Evolutionary conservation across 2,888 invertebrate genomes (phyloP).

Genomic region (Toxonevra muliebris): DNA sequence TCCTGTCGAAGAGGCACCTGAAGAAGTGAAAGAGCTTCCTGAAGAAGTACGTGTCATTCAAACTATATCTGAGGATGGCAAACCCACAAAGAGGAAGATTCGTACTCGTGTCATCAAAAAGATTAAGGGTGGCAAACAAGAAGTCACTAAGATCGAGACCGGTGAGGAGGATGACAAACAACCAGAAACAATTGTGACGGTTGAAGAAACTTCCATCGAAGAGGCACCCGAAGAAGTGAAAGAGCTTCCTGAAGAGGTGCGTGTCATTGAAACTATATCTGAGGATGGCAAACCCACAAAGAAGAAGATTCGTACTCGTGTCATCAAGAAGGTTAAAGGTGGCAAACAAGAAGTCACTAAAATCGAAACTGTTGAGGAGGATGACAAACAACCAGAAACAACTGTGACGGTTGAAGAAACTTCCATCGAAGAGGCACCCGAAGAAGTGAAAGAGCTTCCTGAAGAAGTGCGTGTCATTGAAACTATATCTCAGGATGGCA

Average conservation of each 20-base stretch:
- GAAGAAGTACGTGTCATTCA: constrained; percentile 28
- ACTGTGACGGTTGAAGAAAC: constrained; percentile 29
- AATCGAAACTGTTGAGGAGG: constrained; percentile 31
- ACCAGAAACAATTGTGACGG: constrained; percentile 27
- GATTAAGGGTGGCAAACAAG: constrained; percentile 29
- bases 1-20: constrained; percentile 18
- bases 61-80: constrained; percentile 26
- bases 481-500: constrained; percentile 26
- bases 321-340: constrained; percentile 28
- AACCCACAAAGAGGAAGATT: constrained; percentile 24
- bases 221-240: constrained; percentile 19
- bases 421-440: constrained; percentile 21
- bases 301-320: constrained; percentile 23
- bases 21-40: constrained; percentile 22
- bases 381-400: constrained; percentile 29
- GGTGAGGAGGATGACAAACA: constrained; percentile 29
- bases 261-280: constrained; percentile 22
- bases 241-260: constrained; percentile 29
- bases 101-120: constrained; percentile 27
- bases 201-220: constrained; percentile 26
- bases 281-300: constrained; percentile 29
- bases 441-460: constrained; percentile 23
- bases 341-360: constrained; percentile 31
- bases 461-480: constrained; percentile 29
- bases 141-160: constrained; percentile 31